Evolutionary conservation across 2,113 vertebrate species (phyloP), one percentile per base, ranked within the genome.

Genomic region (Petromus typicus): DNA sequence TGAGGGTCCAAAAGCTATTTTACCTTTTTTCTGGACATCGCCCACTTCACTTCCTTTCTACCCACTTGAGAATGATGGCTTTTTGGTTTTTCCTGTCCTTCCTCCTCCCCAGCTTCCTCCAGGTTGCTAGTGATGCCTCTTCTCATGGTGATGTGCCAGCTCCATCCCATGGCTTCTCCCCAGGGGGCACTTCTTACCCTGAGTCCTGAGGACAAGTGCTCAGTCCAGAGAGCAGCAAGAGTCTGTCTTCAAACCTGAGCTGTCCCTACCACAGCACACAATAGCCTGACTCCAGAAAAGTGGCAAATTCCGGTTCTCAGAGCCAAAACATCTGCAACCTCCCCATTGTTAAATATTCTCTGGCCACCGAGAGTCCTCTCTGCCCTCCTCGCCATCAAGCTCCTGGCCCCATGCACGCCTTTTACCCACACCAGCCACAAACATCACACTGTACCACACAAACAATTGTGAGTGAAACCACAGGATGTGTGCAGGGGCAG

Each of bases 211-310:
- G 66, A 37, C 7, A 2, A 63, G 57, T 37, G 40, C 17, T 30
- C 83, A 34, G 45, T 7, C 14, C 12, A 5, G 9, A 81, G 32
- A 45, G 73, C 37, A 45, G 61, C 4, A 63, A 0, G 14, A 11
- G 34, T 64, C 11, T 27, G 32, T 64, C 82, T 76, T 34, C 75
- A 37, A 64, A 88, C 64, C 83, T 2, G 16, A 18, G 27, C 51
- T 37, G 7, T 40, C 67, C 37, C 64, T 5, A 1, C 63, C 57
- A 1, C 0, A 32, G 12, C 37, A 43, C 37, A 3, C 0, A 10
- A 13, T 5, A 2, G 61, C 51, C 45, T 0, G 0, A 76, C 56
- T 69, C 86, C 83, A 11, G 13, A 30, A 87, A 80, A 64, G 59
- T 85, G 61, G 54, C 37, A 30, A 7, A 64, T 59, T 54, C 59